Evolutionary conservation across 2,888 invertebrate species (phyloP).

Genomic region (Drosophila setosimentum): DNA sequence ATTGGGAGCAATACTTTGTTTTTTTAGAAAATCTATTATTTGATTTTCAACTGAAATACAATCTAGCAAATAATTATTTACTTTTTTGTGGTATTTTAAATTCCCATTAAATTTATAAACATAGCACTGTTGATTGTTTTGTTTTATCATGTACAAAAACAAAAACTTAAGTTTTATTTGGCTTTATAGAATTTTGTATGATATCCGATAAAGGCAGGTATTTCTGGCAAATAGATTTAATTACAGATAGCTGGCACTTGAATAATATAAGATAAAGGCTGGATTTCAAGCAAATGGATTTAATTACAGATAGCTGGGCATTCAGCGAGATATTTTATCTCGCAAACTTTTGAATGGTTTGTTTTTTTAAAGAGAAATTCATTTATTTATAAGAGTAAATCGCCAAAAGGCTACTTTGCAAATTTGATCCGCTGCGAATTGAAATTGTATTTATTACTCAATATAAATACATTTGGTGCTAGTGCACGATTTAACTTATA

Average conservation of each 20-base stretch:
- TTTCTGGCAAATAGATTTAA: neutral
- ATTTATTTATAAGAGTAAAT: neutral
- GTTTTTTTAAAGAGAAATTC: neutral
- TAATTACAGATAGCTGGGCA: neutral
- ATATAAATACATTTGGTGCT: neutral
- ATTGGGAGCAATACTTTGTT: neutral
- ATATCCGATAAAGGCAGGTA: neutral
- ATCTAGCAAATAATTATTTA: neutral
- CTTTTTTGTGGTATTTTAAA: neutral
- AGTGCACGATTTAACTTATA: neutral
- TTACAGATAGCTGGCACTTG: neutral
- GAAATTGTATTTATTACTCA: neutral
- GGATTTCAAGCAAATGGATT: neutral
- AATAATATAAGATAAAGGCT: neutral
- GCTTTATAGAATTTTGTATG: neutral
- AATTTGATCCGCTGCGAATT: neutral
- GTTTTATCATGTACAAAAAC: neutral
- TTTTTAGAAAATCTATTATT: neutral
- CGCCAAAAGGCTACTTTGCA: neutral
- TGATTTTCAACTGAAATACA: slow-evolving; percentile 6
- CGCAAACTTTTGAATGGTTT: neutral
- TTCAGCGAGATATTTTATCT: neutral
- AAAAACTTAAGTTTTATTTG: neutral
- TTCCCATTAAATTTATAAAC: neutral
- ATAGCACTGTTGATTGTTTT: neutral